phyloP scores from a whole-genome alignment of 2,113 vertebrate genomes.

The Brachyhypopomus gauderio region DNA sequence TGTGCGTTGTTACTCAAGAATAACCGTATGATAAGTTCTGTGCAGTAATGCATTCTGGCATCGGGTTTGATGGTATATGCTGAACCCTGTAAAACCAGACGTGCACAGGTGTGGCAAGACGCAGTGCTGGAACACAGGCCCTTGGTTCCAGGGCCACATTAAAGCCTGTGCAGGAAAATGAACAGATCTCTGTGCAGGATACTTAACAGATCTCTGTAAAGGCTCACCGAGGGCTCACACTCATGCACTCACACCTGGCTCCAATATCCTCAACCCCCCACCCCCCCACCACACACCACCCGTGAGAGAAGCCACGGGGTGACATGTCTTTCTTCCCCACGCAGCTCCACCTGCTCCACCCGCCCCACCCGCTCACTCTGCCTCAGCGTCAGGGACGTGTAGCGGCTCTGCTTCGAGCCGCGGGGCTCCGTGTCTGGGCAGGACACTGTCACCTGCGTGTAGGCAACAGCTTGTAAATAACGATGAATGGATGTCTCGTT shows the following conservation, averaged over 20 bases:
- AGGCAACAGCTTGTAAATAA: conserved; percentile 68
- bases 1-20: not conserved
- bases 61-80: not conserved
- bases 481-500: conserved; percentile 40
- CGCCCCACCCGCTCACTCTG: conserved; percentile 51
- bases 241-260: conserved; percentile 39
- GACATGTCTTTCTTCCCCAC: conserved; percentile 41
- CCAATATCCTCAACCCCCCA: conserved; percentile 43
- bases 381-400: conserved; percentile 65
- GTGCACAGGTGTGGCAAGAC: not conserved
- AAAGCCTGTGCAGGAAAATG: not conserved
- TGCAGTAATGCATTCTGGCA: not conserved
- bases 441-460: conserved; percentile 65
- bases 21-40: not conserved
- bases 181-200: conserved; percentile 27
- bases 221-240: conserved; percentile 31
- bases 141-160: not conserved
- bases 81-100: not conserved
- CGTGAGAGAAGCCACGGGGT: conserved; percentile 39
- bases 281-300: conserved; percentile 35
- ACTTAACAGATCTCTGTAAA: not conserved
- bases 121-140: not conserved
- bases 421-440: conserved; percentile 60
- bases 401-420: conserved; percentile 56
- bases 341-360: conserved; percentile 52